Base-by-base conservation (phyloP, 1,140 invertebrate species). In the Temnothorax longispinosus region DNA sequence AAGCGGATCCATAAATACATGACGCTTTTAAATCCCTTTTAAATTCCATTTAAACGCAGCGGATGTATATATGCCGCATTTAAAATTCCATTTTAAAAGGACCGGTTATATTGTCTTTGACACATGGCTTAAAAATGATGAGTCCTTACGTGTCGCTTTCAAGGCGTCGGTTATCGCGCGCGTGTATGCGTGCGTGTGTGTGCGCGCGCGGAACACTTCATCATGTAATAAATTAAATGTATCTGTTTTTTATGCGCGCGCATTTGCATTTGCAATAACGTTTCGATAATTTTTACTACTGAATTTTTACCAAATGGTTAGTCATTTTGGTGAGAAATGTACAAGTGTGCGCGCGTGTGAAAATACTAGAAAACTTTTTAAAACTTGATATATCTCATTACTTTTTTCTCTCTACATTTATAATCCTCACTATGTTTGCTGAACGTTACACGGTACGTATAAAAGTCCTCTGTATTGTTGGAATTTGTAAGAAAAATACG, bases 21-120 rank as follows among this genome's bases (percentile, higher is more conserved):
- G 80, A 80, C 58, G 69, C 60, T 85, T 84, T 86, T 87, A 84
- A 84, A 87, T 81, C 77, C 65, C 60, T 72, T 87, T 87, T 87
- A 87, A 85, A 87, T 75, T 87, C 86, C 86, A 87, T 87, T 87
- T 87, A 75, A 74, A 87, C 47, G 47, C 38, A 41, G 50, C 69
- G 44, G 78, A 72, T 72, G 58, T 74, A 21, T 71, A 38, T 65
- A n/a, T 58, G 64, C 15, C 41, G 52, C 64, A 62, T 85, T 84
- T 74, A 84, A 87, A 87, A 87, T 87, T 78, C 78, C 69, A 87
- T 82, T 87, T 84, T 65, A 85, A 87, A 27, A 56, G 52, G 69
- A 6, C 47, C 60, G 35, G 50, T 67, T 78, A 67, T 50, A 85
- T 78, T 78, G 71, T 78, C 82, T 75, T 84, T 84, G 80, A 84